A percentile compares a stretch with the other conserved stretches of the same genome.
Evolutionary conservation across 2,113 vertebrate genomes (phyloP).

Genomic region (Rhinichthys klamathensis): DNA sequence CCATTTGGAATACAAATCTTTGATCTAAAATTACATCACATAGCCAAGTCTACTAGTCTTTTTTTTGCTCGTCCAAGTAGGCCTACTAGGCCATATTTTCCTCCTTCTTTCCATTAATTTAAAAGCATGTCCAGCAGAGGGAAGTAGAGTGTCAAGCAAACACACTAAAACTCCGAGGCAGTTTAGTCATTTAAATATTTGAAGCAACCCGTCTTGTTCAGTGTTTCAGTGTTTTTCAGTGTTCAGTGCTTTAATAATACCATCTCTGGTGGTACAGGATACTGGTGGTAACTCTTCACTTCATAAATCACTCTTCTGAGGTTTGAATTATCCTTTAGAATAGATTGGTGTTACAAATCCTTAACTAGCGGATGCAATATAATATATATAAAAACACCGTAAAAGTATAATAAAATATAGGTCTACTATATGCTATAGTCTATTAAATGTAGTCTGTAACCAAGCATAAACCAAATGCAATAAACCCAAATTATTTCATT

Average conservation of each 20-base stretch:
- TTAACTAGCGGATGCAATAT: no score
- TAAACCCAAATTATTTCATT: no score
- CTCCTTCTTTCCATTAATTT: neutral
- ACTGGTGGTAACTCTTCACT: no score
- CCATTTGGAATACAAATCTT: neutral
- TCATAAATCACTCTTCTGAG: neutral
- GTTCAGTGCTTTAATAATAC: no score
- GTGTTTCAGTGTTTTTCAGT: no score
- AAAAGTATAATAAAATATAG: neutral
- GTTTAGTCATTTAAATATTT: no score
- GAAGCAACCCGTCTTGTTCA: neutral
- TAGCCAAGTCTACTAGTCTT: neutral
- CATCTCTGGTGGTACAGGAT: neutral
- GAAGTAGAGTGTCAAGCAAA: neutral
- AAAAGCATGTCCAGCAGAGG: conserved; percentile 14
- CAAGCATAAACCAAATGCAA: no score
- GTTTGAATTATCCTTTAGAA: no score
- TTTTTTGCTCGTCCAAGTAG: neutral
- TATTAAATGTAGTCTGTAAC: no score
- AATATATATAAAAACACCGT: neutral
- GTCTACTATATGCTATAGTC: neutral
- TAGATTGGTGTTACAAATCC: neutral
- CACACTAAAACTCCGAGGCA: neutral
- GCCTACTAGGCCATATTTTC: no score
- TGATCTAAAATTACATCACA: neutral